Conservation (phyloP, 2,113 vertebrate species). For the Chaetodon trifascialis region DNA sequence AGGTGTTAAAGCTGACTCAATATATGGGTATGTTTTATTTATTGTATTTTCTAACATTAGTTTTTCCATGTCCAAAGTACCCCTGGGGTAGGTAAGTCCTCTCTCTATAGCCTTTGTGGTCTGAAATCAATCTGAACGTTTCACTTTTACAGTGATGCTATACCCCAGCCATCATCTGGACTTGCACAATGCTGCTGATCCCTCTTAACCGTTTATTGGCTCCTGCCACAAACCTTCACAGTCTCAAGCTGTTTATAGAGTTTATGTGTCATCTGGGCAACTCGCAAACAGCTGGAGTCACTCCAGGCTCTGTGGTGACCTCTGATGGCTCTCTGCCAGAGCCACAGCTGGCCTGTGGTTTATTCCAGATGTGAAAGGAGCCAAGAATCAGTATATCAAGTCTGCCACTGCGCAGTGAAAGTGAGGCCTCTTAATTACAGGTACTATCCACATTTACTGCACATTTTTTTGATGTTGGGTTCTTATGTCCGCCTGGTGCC, state of each 20-base stretch:
- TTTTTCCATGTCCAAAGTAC: neutral
- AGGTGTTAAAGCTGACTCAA: neutral
- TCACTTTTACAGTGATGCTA: conserved; percentile 29
- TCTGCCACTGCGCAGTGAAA: conserved; percentile 28
- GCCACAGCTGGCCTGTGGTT: conserved; percentile 66
- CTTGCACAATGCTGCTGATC: conserved; percentile 43
- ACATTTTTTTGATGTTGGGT: neutral
- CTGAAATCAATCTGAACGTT: conserved; percentile 28
- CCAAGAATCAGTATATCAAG: conserved; percentile 16
- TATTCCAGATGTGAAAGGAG: conserved; percentile 66
- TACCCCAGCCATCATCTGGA: conserved; percentile 22
- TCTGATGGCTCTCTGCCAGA: conserved; percentile 59
- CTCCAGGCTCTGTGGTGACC: conserved; percentile 67
- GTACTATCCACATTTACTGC: conserved; percentile 17
- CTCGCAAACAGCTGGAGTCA: conserved; percentile 67
- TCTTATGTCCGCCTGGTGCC: conserved; percentile 20
- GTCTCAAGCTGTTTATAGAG: conserved; percentile 55
- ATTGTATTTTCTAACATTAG: neutral
- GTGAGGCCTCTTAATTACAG: conserved; percentile 42
- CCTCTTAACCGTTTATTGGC: conserved; percentile 49
- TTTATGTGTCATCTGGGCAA: conserved; percentile 61
- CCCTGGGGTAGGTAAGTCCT: neutral
- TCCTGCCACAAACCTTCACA: conserved; percentile 56
- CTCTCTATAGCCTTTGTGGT: conserved; percentile 1
- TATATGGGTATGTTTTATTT: neutral